Evolutionary conservation across 2,113 vertebrate species (phyloP), one percentile per base, ranked within the genome.

Genomic region (Pollimyrus isidori): DNA sequence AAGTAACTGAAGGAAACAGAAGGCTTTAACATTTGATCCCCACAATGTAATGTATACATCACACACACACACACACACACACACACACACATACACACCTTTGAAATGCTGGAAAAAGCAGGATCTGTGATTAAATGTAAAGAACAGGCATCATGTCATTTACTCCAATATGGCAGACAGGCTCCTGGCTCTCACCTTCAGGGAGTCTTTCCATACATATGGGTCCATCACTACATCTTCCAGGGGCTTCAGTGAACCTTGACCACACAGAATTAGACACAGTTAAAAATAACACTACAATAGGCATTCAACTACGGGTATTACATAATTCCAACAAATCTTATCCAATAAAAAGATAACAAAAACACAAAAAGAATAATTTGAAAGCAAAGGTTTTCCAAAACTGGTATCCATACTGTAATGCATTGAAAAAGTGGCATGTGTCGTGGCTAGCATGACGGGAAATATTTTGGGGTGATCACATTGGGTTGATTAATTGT

Each of bases 181-280:
- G 46, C 2, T 73, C 23, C 56, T 3, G 42, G 10, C 19, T 91
- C 94, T 92, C 15, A 96, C 96, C 92, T 96, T 96, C 2, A 96
- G 92, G 2, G 95, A 96, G 3, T 92, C 94, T 82, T 94, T 93
- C 87, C 93, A 91, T 90, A 95, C 89, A 56, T 93, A 87, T 0
- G 89, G 88, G 53, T 93, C 93, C 52, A 73, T 30, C 15, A 58
- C 48, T 3, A 26, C 50, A 2, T 91, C 90, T 0, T 90, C 91
- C 6, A 53, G 80, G 49, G 87, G 82, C 35, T 86, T 48, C 6
- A 39, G 6, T 30, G 39, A 62, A 87, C 69, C 69, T 91, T 91
- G 39, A 58, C 45, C 52, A 92, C 90, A 69, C n/a, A 91, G 23
- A 88, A 52, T 52, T 30, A 52, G 0, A 49, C 0, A 39, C 13